Conservation (phyloP, 1,140 invertebrate genomes). For the Ceratina calcarata region DNA sequence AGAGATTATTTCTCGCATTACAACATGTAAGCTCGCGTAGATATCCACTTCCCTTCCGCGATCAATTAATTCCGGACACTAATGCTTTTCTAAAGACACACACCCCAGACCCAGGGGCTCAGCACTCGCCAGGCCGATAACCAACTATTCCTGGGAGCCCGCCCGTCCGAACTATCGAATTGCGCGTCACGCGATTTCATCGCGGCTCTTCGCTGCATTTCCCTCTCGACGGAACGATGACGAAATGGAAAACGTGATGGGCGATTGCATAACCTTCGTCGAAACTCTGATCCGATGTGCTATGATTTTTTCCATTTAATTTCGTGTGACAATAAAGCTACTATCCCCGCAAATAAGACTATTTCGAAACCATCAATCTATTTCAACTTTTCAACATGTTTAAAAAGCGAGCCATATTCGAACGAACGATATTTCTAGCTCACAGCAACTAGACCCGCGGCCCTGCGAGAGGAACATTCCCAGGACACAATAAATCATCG, state of each 20-base stretch:
- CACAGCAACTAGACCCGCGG: constrained; percentile 12
- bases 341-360: too few species aligned
- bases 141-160: constrained; percentile 63
- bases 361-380: too few species aligned
- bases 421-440: constrained; percentile 11
- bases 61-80: constrained; percentile 78
- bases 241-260: constrained; percentile 13
- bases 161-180: constrained; percentile 66
- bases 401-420: not conserved
- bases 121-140: constrained; percentile 70
- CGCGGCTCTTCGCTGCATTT: constrained; percentile 53
- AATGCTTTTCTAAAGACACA: constrained; percentile 77
- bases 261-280: too few species aligned
- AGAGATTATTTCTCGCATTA: too few species aligned
- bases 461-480: constrained; percentile 8
- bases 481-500: constrained; percentile 47
- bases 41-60: constrained; percentile 74
- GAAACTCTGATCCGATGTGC: too few species aligned
- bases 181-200: constrained; percentile 72
- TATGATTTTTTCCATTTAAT: too few species aligned
- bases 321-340: too few species aligned
- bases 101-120: constrained; percentile 54
- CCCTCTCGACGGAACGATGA: constrained; percentile 39
- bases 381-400: too few species aligned
- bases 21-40: constrained; percentile 73